Evolutionary conservation across 2,888 invertebrate genomes (phyloP).

Genomic region (Embidobia sp.): DNA sequence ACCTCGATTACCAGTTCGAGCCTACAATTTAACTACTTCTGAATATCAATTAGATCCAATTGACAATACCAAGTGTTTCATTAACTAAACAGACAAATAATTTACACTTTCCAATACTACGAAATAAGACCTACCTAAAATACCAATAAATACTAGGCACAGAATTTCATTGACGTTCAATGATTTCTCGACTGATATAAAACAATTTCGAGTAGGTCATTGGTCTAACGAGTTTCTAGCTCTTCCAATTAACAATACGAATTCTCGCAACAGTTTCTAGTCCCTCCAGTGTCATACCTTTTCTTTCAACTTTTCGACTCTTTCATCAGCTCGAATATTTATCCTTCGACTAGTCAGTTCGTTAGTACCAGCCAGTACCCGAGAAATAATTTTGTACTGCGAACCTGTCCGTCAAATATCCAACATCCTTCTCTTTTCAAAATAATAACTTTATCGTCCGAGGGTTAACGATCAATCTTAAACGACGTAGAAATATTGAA

Average conservation of each 20-base stretch:
- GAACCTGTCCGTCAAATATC: conserved; percentile 39
- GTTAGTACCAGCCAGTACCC: conserved; percentile 15
- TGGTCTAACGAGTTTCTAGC: background rate
- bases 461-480: conserved; percentile 38
- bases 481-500: conserved; percentile 40
- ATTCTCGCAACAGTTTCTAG: conserved; percentile 13
- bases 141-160: background rate
- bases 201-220: background rate
- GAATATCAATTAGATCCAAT: background rate
- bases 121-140: background rate
- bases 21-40: conserved; percentile 67
- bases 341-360: conserved; percentile 29
- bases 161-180: conserved; percentile 3
- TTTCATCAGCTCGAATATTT: conserved; percentile 1
- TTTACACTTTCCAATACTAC: background rate
- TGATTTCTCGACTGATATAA: conserved; percentile 4
- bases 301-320: conserved; percentile 7
- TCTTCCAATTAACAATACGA: background rate
- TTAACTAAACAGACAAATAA: background rate
- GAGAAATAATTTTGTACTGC: conserved; percentile 35
- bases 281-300: conserved; percentile 8
- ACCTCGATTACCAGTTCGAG: too few species aligned
- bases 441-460: conserved; percentile 11
- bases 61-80: too few species aligned
- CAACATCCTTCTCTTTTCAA: conserved; percentile 39